Evolutionary conservation across 2,113 vertebrate species (phyloP).

Genomic region (Ammodramus savannarum): DNA sequence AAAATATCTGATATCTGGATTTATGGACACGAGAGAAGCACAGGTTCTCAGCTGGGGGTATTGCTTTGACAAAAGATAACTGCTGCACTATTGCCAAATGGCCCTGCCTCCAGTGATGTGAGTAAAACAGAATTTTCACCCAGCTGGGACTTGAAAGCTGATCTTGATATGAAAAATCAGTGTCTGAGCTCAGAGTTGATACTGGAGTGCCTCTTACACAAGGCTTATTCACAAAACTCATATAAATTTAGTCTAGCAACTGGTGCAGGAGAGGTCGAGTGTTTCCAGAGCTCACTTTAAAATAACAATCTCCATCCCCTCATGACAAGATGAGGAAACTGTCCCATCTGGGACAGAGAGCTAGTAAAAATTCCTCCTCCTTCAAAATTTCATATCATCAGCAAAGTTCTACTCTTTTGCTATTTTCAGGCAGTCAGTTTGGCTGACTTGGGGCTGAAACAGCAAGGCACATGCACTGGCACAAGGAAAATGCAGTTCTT

Average conservation of each 20-base stretch:
- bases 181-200: not conserved
- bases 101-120: not conserved
- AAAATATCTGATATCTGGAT: not conserved
- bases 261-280: not conserved
- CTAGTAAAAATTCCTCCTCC: not conserved
- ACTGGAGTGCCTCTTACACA: not conserved
- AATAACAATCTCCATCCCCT: not conserved
- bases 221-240: not conserved
- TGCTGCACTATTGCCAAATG: not conserved
- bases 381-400: not conserved
- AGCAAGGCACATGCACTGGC: not conserved
- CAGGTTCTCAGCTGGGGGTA: not conserved
- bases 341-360: not conserved
- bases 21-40: not conserved
- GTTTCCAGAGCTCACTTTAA: not conserved
- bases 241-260: not conserved
- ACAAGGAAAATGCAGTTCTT: not conserved
- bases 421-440: not conserved
- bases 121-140: not conserved
- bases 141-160: not conserved
- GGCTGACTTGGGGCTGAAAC: not conserved
- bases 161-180: not conserved
- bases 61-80: not conserved
- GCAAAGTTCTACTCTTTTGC: not conserved
- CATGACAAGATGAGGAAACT: not conserved